Evolutionary conservation across 2,113 vertebrate genomes (phyloP), one percentile per base, ranked within the genome.

Genomic region (Nannobrachium achirus): DNA sequence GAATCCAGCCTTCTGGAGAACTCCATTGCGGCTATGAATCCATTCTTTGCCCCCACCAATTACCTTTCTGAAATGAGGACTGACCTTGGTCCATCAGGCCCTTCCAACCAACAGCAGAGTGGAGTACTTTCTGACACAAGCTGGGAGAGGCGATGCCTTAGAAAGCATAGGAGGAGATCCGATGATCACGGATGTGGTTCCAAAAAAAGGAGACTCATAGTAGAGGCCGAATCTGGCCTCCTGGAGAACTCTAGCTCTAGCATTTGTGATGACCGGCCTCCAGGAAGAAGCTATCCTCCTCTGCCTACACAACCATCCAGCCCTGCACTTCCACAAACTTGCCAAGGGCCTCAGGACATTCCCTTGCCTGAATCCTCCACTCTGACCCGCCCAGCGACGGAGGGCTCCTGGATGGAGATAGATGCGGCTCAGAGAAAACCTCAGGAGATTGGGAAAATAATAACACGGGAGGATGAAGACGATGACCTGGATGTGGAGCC

Each of bases 361-460:
- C 49, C 52, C 56, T 42, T 76, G 51, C 11, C 64, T 1, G 53
- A 53, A 5, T 55, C 80, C 4, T 25, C 64, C 40, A 20, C 69
- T 2, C 9, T 63, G 18, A 2, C 66, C 19, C 65, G 66, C 52
- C 61, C 55, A 8, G 87, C 88, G 13, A 18, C 75, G 0, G 91
- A 90, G 46, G 78, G 65, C 25, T 88, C 84, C 73, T 82, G 89
- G 73, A 93, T 93, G 90, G 92, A 94, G 73, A 69, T 93, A n/a
- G 93, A 92, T 53, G 83, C 92, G 0, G 92, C 92, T 49, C 93
- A 94, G 67, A 91, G 87, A 71, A 92, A 71, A 66, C 89, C 93
- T 49, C 90, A 86, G 80, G 92, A 94, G 77, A 94, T 94, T 0
- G 92, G 93, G 75, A 88, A 93, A 63, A 87, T 93, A 75, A 93